phyloP scores from a whole-genome alignment of 2,113 vertebrate genomes.

The Stigmatopora nigra region DNA sequence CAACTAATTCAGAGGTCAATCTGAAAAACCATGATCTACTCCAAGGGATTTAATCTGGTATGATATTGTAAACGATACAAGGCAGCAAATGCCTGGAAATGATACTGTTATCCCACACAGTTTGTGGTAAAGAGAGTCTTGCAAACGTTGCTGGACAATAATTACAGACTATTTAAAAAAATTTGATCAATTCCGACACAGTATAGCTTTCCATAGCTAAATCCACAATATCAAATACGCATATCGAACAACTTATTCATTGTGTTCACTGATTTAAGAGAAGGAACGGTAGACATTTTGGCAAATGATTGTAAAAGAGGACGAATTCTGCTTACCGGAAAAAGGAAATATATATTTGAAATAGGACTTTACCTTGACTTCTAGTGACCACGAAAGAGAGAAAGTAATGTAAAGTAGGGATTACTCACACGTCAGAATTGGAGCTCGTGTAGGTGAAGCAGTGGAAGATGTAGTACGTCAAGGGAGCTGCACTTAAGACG shows the following conservation, averaged over 20 bases:
- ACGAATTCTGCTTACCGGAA: not conserved
- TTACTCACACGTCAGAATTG: not conserved
- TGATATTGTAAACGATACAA: not conserved
- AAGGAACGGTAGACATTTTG: not conserved
- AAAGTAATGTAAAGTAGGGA: not conserved
- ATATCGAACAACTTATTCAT: no score
- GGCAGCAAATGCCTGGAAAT: not conserved
- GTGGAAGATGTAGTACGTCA: not conserved
- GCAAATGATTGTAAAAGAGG: not conserved
- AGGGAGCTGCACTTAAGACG: not conserved
- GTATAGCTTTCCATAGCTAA: no score
- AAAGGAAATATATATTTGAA: not conserved
- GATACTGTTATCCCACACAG: no score
- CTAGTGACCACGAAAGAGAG: no score
- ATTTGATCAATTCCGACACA: no score
- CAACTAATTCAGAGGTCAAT: slow-evolving; percentile 2
- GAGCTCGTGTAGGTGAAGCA: not conserved
- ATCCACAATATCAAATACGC: no score
- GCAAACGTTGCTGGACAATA: not conserved
- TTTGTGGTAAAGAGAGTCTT: not conserved
- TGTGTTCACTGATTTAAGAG: no score
- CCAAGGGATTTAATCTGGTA: not conserved
- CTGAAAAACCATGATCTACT: not conserved
- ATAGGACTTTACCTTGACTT: not conserved
- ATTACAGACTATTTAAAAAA: not conserved